Evolutionary conservation across 2,888 invertebrate genomes (phyloP).

Genomic region (Megalurothrips usitatus): DNA sequence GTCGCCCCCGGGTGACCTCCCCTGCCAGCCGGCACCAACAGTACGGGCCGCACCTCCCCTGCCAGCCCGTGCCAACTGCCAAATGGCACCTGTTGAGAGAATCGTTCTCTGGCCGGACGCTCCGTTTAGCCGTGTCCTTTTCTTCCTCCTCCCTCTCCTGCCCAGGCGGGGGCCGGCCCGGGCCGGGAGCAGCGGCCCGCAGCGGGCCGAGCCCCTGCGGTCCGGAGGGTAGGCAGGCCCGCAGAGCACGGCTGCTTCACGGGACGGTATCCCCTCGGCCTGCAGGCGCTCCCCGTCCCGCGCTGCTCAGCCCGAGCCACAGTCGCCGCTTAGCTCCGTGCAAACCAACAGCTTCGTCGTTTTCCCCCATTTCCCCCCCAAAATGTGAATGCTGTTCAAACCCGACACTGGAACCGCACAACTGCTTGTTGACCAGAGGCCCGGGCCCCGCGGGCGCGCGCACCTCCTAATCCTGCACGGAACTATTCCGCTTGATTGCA

Average conservation of each 20-base stretch:
- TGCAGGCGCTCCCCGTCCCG: not conserved
- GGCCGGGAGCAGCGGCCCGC: not conserved
- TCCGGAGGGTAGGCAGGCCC: not conserved
- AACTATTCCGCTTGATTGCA: no score
- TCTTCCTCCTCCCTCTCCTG: not conserved
- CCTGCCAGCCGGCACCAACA: no score
- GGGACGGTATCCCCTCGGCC: not conserved
- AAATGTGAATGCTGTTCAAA: no score
- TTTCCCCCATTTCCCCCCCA: no score
- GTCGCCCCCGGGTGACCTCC: no score
- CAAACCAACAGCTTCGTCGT: no score
- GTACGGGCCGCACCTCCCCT: not conserved
- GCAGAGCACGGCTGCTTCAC: not conserved
- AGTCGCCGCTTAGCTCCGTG: no score
- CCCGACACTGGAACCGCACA: no score
- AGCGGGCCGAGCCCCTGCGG: not conserved
- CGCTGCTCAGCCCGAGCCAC: not conserved
- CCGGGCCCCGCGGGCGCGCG: no score
- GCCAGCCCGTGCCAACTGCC: not conserved
- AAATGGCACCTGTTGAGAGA: slow-evolving; percentile 2
- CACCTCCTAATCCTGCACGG: no score
- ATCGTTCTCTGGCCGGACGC: not conserved
- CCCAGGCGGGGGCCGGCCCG: not conserved
- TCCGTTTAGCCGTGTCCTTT: not conserved
- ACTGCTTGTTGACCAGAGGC: no score